Evolutionary conservation across 2,888 invertebrate species (phyloP).

Genomic region (Podabrus alpinus): DNA sequence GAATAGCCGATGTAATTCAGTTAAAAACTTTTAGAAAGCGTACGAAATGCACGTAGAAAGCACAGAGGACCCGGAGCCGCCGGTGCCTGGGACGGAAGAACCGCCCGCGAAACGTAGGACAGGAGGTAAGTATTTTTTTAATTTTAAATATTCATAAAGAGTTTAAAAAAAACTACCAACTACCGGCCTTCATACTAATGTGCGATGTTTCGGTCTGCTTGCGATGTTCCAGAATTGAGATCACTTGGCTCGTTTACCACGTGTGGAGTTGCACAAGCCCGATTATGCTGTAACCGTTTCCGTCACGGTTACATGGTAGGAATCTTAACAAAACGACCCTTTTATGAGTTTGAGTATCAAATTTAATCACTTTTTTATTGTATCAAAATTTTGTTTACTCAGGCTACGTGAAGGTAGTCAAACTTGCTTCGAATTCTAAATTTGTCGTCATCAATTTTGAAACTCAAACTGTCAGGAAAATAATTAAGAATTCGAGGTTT

Average conservation of each 20-base stretch:
- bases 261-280: conserved; percentile 48
- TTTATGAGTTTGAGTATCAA: conserved; percentile 47
- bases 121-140: conserved; percentile 48
- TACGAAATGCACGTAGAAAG: conserved; percentile 8
- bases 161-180: conserved; percentile 36
- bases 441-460: background rate
- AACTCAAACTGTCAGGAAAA: background rate
- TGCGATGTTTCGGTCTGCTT: conserved; percentile 58
- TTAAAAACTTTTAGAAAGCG: background rate
- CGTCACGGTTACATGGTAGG: conserved; percentile 57
- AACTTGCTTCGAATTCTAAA: conserved; percentile 17
- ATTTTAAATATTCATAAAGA: conserved; percentile 26
- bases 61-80: conserved; percentile 43
- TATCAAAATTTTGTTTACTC: conserved; percentile 13
- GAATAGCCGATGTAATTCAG: background rate
- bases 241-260: conserved; percentile 52
- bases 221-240: conserved; percentile 59
- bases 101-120: conserved; percentile 42
- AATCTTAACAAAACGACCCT: conserved; percentile 42
- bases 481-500: conserved; percentile 11
- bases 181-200: conserved; percentile 54
- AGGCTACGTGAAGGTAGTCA: conserved; percentile 24
- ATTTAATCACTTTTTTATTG: conserved; percentile 1
- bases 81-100: conserved; percentile 52
- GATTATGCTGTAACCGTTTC: conserved; percentile 51